Conservation (phyloP, 2,113 vertebrate genomes). For the Solea senegalensis region DNA sequence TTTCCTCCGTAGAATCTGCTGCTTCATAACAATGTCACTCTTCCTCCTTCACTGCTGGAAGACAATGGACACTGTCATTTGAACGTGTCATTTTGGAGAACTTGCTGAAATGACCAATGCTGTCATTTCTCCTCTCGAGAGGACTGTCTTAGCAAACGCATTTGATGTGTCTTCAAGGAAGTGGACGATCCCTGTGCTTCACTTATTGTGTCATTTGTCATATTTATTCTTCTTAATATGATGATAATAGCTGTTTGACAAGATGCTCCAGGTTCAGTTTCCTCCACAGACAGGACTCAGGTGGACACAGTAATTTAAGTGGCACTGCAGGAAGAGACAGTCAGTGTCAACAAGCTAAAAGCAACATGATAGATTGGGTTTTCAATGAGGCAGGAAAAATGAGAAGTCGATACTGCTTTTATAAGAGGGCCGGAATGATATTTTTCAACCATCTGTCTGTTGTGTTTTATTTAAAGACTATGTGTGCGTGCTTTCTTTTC, state of each 20-base stretch:
- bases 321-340: slow-evolving; percentile 13
- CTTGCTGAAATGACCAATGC: not conserved
- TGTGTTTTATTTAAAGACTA: slow-evolving; percentile 9
- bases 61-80: not conserved
- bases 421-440: slow-evolving; percentile 17
- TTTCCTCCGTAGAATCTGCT: not conserved
- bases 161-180: not conserved
- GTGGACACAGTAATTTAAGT: slow-evolving; percentile 26
- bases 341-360: slow-evolving; percentile 31
- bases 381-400: slow-evolving; percentile 32
- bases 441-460: slow-evolving; percentile 22
- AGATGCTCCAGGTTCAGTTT: slow-evolving; percentile 29
- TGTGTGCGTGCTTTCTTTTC: no score
- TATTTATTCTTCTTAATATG: slow-evolving; percentile 21
- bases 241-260: slow-evolving; percentile 15
- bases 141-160: not conserved
- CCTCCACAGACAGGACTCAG: slow-evolving; percentile 23
- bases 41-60: not conserved
- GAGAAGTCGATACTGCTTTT: slow-evolving; percentile 30
- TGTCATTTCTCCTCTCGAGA: not conserved
- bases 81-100: not conserved
- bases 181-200: slow-evolving; percentile 4
- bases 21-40: not conserved
- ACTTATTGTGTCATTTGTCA: not conserved
- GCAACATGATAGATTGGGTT: slow-evolving; percentile 33